Base-by-base conservation (phyloP, 2,888 invertebrate species). In the Temnothorax ravouxi region DNA sequence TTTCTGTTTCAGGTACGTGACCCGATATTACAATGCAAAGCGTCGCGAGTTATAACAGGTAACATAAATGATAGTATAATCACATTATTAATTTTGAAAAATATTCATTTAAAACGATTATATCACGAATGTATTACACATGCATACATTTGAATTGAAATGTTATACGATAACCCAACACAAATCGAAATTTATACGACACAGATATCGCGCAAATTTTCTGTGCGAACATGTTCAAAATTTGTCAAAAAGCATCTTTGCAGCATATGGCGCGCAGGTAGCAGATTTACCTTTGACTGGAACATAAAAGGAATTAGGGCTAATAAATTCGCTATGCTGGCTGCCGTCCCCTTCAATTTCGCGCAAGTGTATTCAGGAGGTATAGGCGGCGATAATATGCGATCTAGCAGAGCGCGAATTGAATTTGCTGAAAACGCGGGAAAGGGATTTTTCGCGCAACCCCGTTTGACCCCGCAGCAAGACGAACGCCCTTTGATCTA, bases 1-100 rank as follows among this genome's bases (percentile, higher is more conserved):
- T 88, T 87, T 89, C 50, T 92, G 92, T 92, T 92, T 52, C 92
- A 92, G 92, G 92, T 92, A 91, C 86, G 93, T 89, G 69, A 50
- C 54, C 56, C 59, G 21, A 18, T 47, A 59, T 80, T 59, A 79
- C 59, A 72, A 47, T 50, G 79, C 74, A 59, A 80, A 80, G 44
- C 47, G 59, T 47, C 21, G 47, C 56, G 56, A 59, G 13, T 72
- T 47, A 72, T 59, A 59, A 80, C 79, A 80, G 79, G 79, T 79
- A 79, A 79, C 47, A 54, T 54, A 34, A 8, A 4, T 29, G 69
- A 56, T 69, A 56, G 41, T 67, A 56, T 59, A 71, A 71, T 79
- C 47, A 72, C 47, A 13, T 79, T 71, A 71, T 56, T 47, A 47
- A 38, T 80, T 50, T 72, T 34, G 59, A 72, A 77, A 59, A 72